Base-by-base conservation (phyloP, 2,888 invertebrate species). In the Acleris laterana region DNA sequence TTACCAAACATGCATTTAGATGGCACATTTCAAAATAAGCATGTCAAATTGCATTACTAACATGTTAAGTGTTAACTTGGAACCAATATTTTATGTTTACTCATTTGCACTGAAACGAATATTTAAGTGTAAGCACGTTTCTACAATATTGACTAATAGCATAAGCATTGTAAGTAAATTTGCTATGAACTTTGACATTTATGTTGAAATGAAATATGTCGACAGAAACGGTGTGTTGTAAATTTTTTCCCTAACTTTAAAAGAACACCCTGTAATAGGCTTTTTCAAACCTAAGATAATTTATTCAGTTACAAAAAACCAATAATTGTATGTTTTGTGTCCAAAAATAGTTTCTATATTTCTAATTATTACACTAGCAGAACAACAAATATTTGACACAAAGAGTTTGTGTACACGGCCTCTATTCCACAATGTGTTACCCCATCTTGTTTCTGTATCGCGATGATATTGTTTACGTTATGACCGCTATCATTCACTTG, bases 41-140 rank as follows among this genome's bases (percentile, higher is more conserved):
- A 3, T 32, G 9, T 28, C 5, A 17, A 13, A 51, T 46, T 51
- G 32, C 32, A 32, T 50, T 20, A 46, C 11, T 38, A 38, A 52
- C 51, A 58, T 9, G 17, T 53, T 7, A 53, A 58, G 25, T 59
- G 48, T 58, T 53, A 38, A 38, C 58, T 48, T 25, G 58, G 20
- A 59, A 22, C 58, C 58, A 53, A 38, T 59, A 59, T 38, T 48
- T 53, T 28, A 56, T 58, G 58, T 58, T 44, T 51, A 48, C 48
- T 51, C 38, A 52, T 48, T 55, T 22, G 32, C 3, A 59, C 38
- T 17, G 19, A 53, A 53, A 55, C 25, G 53, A 46, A 64, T 55
- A 53, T 64, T 53, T 59, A 49, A 20, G 59, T 49, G 59, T 49
- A 49, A 42, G 48, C 16, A 55, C 52, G 42, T 53, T 60, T 38